Base-by-base conservation (phyloP, 2,797 vertebrate species). In the Silurus aristotelis region DNA sequence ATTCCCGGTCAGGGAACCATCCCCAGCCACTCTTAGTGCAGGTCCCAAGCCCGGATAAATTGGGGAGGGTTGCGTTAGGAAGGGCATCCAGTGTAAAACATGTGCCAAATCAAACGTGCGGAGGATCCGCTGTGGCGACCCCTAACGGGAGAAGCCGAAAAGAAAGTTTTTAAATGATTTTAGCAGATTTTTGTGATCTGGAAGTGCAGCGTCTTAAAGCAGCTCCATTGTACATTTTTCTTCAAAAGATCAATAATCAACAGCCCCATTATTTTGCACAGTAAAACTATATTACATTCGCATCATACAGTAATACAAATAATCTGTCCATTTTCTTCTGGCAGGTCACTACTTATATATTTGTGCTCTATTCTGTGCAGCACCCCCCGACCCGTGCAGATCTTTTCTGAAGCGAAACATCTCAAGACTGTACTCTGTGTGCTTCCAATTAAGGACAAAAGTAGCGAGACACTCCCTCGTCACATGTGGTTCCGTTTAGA, bases 401-500 rank as follows among this genome's bases (percentile, higher is more conserved):
- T 25, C 83, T 56, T 73, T 61, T 79, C 52, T 58, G 61, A 72
- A 61, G 75, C 66, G 48, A 82, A 58, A 38, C 46, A 52, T 63
- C 80, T 84, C 84, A 31, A 60, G 20, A 83, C 85, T 83, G 81
- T 78, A 68, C 15, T 90, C 90, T 92, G 94, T 94, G 92, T 95
- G 94, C 92, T 95, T 96, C 92, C 92, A 93, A 96, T 96, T 94
- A 95, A 85, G 89, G 91, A 92, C 91, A 91, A 93, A 94, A 90
- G 83, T 71, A 31, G 90, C 88, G 85, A 94, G 92, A 92, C 93
- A 78, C 91, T 90, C 88, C 89, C 90, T 90, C 83, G 73, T 89
- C 80, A 92, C 95, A 96, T 95, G 93, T 96, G 94, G 93, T 95
- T 95, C 93, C 90, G 89, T 94, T 96, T 95, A 96, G 93, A 95